Percentiles rank a stretch among this genome's conserved stretches.
Conservation (phyloP, 2,113 vertebrate genomes). For the Butorides virescens region DNA sequence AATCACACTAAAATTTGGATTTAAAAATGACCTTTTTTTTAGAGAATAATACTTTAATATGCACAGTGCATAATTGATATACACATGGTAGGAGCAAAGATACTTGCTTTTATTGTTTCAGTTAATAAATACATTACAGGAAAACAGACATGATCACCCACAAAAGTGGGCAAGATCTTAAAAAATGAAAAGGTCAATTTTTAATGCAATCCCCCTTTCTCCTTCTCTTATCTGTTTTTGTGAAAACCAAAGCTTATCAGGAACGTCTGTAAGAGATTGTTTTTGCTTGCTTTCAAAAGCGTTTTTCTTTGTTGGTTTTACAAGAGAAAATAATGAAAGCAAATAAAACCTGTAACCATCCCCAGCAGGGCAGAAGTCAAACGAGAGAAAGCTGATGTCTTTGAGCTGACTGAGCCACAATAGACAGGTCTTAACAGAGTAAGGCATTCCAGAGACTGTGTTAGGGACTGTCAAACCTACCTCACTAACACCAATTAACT, state of each 20-base stretch:
- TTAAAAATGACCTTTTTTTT: background rate
- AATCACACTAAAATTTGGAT: background rate
- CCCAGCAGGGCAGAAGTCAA: slow-evolving; percentile 25
- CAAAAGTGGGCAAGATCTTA: background rate
- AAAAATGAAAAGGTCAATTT: background rate
- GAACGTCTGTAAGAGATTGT: background rate
- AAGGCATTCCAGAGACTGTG: slow-evolving; percentile 18
- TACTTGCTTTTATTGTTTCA: background rate
- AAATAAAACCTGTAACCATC: slow-evolving; percentile 44
- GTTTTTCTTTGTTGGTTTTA: slow-evolving; percentile 33
- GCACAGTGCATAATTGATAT: background rate
- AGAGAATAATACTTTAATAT: background rate
- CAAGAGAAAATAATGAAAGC: slow-evolving; percentile 56
- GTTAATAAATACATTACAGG: background rate
- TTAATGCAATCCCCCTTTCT: background rate
- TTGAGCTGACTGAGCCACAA: slow-evolving; percentile 29
- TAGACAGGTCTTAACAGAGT: slow-evolving; percentile 31
- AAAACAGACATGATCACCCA: background rate
- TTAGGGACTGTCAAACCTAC: slow-evolving; percentile 51
- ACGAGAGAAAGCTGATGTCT: slow-evolving; percentile 43
- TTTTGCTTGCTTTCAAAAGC: slow-evolving; percentile 2
- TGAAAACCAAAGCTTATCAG: background rate
- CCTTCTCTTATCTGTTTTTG: background rate
- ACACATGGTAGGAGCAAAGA: background rate
- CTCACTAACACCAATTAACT: slow-evolving; percentile 64